These are phyloP conservation scores for Caenorhabditis wallacei DNA, from an alignment of 2,888 invertebrate species.

Conservation along the genomic window DNA sequence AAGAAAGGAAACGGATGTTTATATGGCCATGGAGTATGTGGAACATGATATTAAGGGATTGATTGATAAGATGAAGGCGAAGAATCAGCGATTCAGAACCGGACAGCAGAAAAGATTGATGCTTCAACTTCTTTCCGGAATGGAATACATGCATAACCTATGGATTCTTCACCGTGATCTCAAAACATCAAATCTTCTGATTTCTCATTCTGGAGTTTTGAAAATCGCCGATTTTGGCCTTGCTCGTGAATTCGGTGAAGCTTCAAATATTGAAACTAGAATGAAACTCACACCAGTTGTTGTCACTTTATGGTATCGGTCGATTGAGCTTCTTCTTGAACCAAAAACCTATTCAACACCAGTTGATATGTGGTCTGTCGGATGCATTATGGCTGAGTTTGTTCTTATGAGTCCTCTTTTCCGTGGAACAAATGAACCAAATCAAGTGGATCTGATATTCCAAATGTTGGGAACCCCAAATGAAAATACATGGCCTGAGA, in stretches of 20 bases:
- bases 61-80: slow-evolving; percentile 96
- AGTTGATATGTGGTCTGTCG: slow-evolving; percentile 48
- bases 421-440: slow-evolving; percentile 13
- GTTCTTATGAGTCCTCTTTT: slow-evolving; percentile 13
- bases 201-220: slow-evolving; percentile 85
- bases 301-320: slow-evolving; percentile 42
- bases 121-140: slow-evolving; percentile 93
- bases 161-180: slow-evolving; percentile 99
- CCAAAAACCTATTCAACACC: slow-evolving; percentile 29
- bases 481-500: slow-evolving; percentile 2
- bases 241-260: slow-evolving; percentile 21
- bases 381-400: slow-evolving; percentile 46
- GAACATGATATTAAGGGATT: slow-evolving; percentile 98
- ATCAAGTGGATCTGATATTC: slow-evolving; percentile 35
- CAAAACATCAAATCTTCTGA: slow-evolving; percentile 95
- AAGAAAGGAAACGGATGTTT: slow-evolving; percentile 4
- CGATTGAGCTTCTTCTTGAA: slow-evolving; percentile 27
- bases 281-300: slow-evolving; percentile 29
- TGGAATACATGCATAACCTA: slow-evolving; percentile 97
- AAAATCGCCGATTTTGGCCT: slow-evolving; percentile 52
- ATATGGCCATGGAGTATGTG: slow-evolving; percentile 96
- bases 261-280: slow-evolving; percentile 3
- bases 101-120: slow-evolving; percentile 95
- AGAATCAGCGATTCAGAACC: slow-evolving; percentile 81
- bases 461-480: slow-evolving; percentile 32